Conservation (phyloP, 1,140 invertebrate species). For the Aphaenogaster rudis region DNA sequence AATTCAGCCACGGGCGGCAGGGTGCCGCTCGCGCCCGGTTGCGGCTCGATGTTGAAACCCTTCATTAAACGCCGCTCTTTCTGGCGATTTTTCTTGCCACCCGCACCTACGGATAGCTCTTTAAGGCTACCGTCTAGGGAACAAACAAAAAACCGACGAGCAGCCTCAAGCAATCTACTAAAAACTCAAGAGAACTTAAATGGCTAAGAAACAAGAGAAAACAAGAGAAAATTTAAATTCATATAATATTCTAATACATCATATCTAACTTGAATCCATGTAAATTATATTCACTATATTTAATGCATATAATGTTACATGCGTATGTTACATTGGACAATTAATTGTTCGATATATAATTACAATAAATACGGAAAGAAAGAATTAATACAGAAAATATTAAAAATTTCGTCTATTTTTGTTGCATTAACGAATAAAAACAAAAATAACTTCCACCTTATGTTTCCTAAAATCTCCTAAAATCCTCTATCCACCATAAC, state of each 20-base stretch:
- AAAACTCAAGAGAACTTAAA: constrained; percentile 72
- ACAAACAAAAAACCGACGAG: constrained; percentile 75
- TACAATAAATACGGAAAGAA: neutral
- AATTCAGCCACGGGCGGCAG: constrained; percentile 92
- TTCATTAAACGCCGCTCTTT: constrained; percentile 97
- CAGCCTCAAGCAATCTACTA: constrained; percentile 72
- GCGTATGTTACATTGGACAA: neutral
- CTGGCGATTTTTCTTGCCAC: constrained; percentile 97
- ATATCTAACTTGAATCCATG: no score
- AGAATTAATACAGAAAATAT: neutral
- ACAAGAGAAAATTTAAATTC: neutral
- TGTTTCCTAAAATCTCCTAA: neutral
- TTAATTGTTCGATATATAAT: neutral
- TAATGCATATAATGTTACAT: neutral
- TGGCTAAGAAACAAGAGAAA: neutral
- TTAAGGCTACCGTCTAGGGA: constrained; percentile 83
- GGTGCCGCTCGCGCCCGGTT: constrained; percentile 88
- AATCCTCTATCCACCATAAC: neutral
- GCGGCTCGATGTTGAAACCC: constrained; percentile 95
- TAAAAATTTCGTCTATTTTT: neutral
- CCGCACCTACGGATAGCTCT: constrained; percentile 90
- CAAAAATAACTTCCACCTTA: neutral
- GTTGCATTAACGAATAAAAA: neutral
- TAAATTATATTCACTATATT: neutral
- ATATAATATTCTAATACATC: neutral